phyloP scores from a whole-genome alignment of 2,113 vertebrate genomes.

The Columba janthina region DNA sequence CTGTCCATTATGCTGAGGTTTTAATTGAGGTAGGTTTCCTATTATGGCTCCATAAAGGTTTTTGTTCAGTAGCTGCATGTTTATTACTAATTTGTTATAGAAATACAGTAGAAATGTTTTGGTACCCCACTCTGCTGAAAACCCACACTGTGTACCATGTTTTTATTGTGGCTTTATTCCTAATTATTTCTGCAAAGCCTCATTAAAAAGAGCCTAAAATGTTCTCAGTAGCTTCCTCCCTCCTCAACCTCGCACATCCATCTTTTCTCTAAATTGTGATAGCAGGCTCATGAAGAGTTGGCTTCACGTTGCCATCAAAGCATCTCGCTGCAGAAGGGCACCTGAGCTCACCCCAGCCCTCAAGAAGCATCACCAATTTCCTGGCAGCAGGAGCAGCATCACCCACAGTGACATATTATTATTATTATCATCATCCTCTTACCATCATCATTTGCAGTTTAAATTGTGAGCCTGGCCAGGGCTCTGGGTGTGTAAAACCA shows the following conservation, averaged over 20 bases:
- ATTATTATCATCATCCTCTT: neutral
- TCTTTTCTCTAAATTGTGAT: neutral
- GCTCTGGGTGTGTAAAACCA: neutral
- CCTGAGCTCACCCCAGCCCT: neutral
- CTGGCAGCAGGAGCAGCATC: neutral
- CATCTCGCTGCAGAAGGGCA: neutral
- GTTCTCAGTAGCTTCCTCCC: neutral
- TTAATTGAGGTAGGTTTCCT: neutral
- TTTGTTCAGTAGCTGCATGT: neutral
- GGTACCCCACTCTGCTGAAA: neutral
- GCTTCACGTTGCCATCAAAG: neutral
- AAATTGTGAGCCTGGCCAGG: neutral
- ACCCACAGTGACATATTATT: neutral
- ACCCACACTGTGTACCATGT: rapidly evolving
- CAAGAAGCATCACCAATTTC: rapidly evolving
- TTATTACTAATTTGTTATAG: neutral
- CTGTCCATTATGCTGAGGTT: neutral
- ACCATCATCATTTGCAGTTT: neutral
- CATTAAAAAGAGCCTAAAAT: neutral
- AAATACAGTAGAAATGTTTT: neutral
- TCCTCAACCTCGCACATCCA: neutral
- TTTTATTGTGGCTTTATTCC: neutral
- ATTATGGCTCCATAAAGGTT: neutral
- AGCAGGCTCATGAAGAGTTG: neutral
- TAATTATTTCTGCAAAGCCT: neutral